Percentiles rank a stretch among this genome's conserved stretches.
Evolutionary conservation across 2,888 invertebrate genomes (phyloP).

Genomic region (Hypercompe scribonia): DNA sequence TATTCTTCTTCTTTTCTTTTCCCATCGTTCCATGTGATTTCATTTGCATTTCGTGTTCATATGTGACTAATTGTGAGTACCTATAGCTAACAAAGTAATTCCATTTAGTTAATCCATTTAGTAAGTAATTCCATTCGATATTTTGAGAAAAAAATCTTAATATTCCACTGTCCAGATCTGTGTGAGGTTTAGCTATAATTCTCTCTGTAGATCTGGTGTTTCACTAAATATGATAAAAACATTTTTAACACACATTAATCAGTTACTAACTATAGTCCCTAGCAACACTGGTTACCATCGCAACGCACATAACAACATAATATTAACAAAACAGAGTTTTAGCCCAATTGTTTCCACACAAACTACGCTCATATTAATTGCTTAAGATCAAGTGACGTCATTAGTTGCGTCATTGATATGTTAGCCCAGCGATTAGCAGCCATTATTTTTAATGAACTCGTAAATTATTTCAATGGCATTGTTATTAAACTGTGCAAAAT

Average conservation of each 20-base stretch:
- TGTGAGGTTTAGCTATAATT: too few relatives aligned
- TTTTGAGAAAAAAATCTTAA: too few relatives aligned
- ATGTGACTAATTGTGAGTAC: too few relatives aligned
- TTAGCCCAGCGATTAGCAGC: constrained; percentile 18
- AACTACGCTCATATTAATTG: constrained; percentile 33
- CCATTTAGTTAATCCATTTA: too few relatives aligned
- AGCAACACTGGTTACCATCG: constrained; percentile 25
- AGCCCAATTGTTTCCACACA: constrained; percentile 27
- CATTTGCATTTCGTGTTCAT: too few relatives aligned
- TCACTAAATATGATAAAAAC: neutral
- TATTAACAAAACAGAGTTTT: constrained; percentile 41
- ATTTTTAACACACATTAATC: too few relatives aligned
- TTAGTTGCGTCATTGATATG: constrained; percentile 21
- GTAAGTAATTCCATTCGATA: too few relatives aligned
- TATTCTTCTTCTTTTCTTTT: too few relatives aligned
- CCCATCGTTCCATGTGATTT: too few relatives aligned
- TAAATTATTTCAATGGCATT: constrained; percentile 22
- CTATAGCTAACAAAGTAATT: too few relatives aligned
- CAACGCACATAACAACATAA: constrained; percentile 42
- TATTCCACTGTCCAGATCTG: too few relatives aligned
- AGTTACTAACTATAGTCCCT: constrained; percentile 13
- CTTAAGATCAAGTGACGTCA: constrained; percentile 39
- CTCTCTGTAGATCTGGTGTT: neutral
- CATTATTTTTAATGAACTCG: constrained; percentile 32
- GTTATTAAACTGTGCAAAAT: constrained; percentile 12